phyloP scores from a whole-genome alignment of 2,888 invertebrate species.

The Bombyx huttoni region DNA sequence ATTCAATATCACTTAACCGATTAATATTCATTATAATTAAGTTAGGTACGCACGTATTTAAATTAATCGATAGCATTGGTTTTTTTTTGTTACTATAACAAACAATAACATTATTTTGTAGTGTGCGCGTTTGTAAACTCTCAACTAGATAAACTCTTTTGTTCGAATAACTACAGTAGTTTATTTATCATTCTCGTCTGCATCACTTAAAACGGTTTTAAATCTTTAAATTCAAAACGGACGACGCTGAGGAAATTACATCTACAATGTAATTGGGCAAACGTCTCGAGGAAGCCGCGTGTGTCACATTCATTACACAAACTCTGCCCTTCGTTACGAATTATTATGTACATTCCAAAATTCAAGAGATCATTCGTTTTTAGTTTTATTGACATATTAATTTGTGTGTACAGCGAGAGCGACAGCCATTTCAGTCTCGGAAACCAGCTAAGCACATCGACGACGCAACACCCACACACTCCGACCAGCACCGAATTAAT shows the following conservation, averaged over 20 bases:
- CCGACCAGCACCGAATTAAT: too few relatives aligned
- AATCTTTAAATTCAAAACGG: slow-evolving; percentile 3
- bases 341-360: too few relatives aligned
- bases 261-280: slow-evolving; percentile 4
- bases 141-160: background rate
- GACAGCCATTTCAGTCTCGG: too few relatives aligned
- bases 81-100: background rate
- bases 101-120: background rate
- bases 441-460: too few relatives aligned
- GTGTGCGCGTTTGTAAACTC: too few relatives aligned
- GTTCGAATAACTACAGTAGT: background rate
- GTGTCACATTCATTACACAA: background rate
- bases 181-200: background rate
- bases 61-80: background rate
- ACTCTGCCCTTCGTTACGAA: too few relatives aligned
- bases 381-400: too few relatives aligned
- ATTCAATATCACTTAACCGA: background rate
- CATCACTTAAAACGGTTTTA: slow-evolving; percentile 2
- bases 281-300: slow-evolving; percentile 1
- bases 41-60: background rate
- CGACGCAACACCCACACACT: too few relatives aligned
- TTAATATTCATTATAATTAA: background rate
- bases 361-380: too few relatives aligned
- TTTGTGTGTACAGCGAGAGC: too few relatives aligned
- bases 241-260: slow-evolving; percentile 3